phyloP scores from a whole-genome alignment of 2,797 vertebrate species.

The Pipistrellus pygmaeus region DNA sequence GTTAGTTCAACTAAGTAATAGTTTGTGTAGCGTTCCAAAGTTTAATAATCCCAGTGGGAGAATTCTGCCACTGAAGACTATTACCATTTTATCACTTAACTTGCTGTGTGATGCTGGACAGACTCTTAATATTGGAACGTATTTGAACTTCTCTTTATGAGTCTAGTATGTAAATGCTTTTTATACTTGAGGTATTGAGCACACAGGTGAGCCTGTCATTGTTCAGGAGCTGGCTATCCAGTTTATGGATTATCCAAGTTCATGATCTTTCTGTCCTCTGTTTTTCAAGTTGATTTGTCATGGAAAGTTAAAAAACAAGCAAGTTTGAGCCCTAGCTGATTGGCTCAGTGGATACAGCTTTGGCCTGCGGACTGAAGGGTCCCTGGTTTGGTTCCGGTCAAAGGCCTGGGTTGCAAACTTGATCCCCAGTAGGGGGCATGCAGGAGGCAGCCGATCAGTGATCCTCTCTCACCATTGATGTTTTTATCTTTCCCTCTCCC shows the following conservation, averaged over 20 bases:
- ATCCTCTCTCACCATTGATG: too few relatives aligned
- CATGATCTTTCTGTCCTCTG: neutral
- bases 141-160: neutral
- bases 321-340: too few relatives aligned
- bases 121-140: neutral
- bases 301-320: conserved; percentile 38
- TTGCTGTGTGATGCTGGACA: neutral
- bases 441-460: too few relatives aligned
- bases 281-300: conserved; percentile 53
- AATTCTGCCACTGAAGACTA: neutral
- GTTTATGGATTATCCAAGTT: neutral
- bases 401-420: too few relatives aligned
- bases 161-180: neutral
- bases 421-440: too few relatives aligned
- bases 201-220: neutral
- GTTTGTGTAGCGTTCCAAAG: conserved; percentile 1
- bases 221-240: neutral
- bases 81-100: conserved; percentile 42
- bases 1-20: neutral
- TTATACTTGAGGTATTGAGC: neutral
- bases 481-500: too few relatives aligned
- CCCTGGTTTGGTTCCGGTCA: too few relatives aligned
- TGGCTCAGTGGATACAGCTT: too few relatives aligned
- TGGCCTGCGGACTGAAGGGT: too few relatives aligned
- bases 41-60: conserved; percentile 30